Evolutionary conservation across 2,797 vertebrate species (phyloP).

Genomic region (Taenioides sp.): DNA sequence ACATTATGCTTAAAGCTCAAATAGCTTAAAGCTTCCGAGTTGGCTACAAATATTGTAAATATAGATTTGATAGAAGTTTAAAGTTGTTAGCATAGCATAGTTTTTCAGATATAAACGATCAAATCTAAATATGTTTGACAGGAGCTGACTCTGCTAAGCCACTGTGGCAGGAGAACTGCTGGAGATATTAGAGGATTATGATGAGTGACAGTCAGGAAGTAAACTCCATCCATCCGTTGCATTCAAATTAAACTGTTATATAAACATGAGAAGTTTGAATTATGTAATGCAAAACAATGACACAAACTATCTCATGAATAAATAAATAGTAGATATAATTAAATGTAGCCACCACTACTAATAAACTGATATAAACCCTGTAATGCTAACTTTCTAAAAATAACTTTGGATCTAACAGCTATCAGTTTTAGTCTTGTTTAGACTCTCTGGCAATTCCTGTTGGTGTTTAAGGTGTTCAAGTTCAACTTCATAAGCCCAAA

Average conservation of each 20-base stretch:
- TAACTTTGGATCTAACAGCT: too few relatives aligned
- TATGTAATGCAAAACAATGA: too few relatives aligned
- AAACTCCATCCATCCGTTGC: constrained; percentile 19
- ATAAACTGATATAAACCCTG: too few relatives aligned
- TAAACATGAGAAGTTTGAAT: not conserved
- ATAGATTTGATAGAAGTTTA: not conserved
- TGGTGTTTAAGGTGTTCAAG: too few relatives aligned
- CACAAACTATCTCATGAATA: too few relatives aligned
- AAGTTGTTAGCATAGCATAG: not conserved
- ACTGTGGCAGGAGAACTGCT: constrained; percentile 16
- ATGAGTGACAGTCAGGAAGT: constrained; percentile 33
- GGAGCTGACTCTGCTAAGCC: constrained; percentile 25
- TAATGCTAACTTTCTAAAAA: too few relatives aligned
- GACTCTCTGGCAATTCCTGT: too few relatives aligned
- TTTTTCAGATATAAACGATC: constrained; percentile 11
- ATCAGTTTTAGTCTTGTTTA: too few relatives aligned
- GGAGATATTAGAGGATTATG: constrained; percentile 40
- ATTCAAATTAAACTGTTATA: not conserved
- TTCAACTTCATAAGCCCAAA: too few relatives aligned
- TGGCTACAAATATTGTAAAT: not conserved
- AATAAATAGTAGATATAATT: too few relatives aligned
- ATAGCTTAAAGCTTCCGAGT: not conserved
- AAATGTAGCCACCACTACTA: too few relatives aligned
- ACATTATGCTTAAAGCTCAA: not conserved
- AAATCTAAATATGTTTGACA: constrained; percentile 8